Percentiles rank a stretch among this genome's conserved stretches.
Evolutionary conservation across 1,140 invertebrate species (phyloP).

Genomic region (Lepidotrigona ventralis): DNA sequence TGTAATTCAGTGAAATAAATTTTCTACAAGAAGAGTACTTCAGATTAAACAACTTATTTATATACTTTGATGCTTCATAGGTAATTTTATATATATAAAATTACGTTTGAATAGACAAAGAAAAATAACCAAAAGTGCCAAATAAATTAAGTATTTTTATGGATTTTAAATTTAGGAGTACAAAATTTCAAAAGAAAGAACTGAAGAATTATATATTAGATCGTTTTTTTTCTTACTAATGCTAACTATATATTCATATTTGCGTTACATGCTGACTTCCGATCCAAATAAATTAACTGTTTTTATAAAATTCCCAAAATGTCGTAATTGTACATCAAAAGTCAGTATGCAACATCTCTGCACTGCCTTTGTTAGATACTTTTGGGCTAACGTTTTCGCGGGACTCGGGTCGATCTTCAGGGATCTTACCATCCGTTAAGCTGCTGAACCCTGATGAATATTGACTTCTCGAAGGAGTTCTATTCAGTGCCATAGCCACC

Average conservation of each 20-base stretch:
- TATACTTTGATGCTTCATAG: background rate
- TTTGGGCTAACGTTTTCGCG: constrained; percentile 61
- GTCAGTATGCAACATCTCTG: constrained; percentile 60
- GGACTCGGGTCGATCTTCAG: constrained; percentile 28
- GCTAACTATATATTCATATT: no score
- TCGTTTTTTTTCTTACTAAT: no score
- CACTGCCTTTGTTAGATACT: constrained; percentile 45
- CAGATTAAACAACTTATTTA: background rate
- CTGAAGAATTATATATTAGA: no score
- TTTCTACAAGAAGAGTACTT: background rate
- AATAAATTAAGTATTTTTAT: constrained; percentile 27
- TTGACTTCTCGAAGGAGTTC: constrained; percentile 67
- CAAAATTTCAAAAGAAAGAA: background rate
- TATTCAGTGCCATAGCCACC: constrained; percentile 51
- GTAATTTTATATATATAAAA: background rate
- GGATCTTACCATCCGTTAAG: constrained; percentile 63
- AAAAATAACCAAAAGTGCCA: background rate
- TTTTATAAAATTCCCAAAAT: background rate
- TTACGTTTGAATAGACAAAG: background rate
- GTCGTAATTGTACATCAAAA: constrained; percentile 49
- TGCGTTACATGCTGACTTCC: no score
- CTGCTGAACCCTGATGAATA: constrained; percentile 73
- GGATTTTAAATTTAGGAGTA: background rate
- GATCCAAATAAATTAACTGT: constrained; percentile 18
- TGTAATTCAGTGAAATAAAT: background rate